Conservation (phyloP, 2,113 vertebrate species). For the Spea multiplicata region DNA sequence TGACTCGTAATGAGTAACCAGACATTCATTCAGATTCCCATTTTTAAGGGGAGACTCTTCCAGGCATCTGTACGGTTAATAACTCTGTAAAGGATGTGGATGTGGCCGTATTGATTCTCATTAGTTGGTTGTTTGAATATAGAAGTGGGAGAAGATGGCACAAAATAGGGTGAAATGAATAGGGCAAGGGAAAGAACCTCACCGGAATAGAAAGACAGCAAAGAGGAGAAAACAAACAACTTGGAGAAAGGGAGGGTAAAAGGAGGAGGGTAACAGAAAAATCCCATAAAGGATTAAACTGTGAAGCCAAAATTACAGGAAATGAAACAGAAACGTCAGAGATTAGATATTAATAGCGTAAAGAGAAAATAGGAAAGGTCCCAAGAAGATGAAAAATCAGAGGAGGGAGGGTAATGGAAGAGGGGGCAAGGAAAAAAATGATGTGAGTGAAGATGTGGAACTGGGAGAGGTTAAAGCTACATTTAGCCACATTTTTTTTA, state of each 20-base stretch:
- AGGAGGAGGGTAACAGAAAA: not conserved
- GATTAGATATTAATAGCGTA: not conserved
- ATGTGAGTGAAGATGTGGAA: not conserved
- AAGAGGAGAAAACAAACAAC: no score
- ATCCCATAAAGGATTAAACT: not conserved
- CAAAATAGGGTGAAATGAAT: no score
- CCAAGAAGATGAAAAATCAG: not conserved
- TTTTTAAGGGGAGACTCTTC: no score
- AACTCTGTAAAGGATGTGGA: no score
- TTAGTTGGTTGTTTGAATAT: no score
- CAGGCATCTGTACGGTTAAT: no score
- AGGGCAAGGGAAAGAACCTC: no score
- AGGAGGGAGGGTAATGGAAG: not conserved
- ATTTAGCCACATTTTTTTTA: constrained; percentile 36
- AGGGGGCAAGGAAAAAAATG: not conserved
- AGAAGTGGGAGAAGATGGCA: no score
- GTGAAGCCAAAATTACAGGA: not conserved
- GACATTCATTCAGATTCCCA: no score
- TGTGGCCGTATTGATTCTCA: no score
- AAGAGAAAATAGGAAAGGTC: not conserved
- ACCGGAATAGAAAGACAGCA: not conserved
- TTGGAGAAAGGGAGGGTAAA: not conserved
- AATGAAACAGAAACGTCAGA: not conserved
- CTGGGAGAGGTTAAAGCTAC: constrained; percentile 23
- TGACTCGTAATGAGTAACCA: no score